These are phyloP conservation scores for Synaphobranchus kaupii DNA, from an alignment of 2,797 vertebrate species.

Conservation along the genomic window DNA sequence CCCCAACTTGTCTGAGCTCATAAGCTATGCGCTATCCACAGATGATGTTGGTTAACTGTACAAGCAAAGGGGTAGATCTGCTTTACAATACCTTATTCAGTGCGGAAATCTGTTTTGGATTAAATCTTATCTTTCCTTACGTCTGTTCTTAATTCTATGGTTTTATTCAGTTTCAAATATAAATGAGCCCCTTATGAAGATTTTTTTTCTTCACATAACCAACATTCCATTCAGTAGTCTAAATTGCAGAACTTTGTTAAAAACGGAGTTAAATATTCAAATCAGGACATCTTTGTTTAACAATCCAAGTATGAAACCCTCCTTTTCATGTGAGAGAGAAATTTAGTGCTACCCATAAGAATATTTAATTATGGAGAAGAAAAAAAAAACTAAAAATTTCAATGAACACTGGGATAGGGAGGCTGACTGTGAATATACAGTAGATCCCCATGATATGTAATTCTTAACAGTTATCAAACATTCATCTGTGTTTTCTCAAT, in stretches of 20 bases:
- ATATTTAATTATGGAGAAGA: not conserved
- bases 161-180: conserved; percentile 79
- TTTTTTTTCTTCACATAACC: conserved; percentile 16
- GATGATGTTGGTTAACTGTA: conserved; percentile 81
- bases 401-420: not conserved
- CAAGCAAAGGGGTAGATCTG: conserved; percentile 76
- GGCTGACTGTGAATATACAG: not conserved
- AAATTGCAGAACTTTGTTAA: conserved; percentile 12
- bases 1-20: conserved; percentile 69
- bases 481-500: not conserved
- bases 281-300: not conserved
- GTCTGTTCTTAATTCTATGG: conserved; percentile 80
- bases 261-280: conserved; percentile 21
- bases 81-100: conserved; percentile 81
- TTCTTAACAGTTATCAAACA: not conserved
- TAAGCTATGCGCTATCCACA: conserved; percentile 72
- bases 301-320: not conserved
- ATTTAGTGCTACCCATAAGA: not conserved
- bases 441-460: not conserved
- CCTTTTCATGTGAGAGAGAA: not conserved
- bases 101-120: conserved; percentile 79
- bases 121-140: conserved; percentile 81
- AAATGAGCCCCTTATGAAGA: conserved; percentile 79
- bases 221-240: conserved; percentile 25
- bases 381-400: not conserved